A percentile compares a stretch with the other conserved stretches of the same genome.
These are phyloP conservation scores for Limnodromus scolopaceus DNA, from an alignment of 2,797 vertebrate species.

Conservation along the genomic window DNA sequence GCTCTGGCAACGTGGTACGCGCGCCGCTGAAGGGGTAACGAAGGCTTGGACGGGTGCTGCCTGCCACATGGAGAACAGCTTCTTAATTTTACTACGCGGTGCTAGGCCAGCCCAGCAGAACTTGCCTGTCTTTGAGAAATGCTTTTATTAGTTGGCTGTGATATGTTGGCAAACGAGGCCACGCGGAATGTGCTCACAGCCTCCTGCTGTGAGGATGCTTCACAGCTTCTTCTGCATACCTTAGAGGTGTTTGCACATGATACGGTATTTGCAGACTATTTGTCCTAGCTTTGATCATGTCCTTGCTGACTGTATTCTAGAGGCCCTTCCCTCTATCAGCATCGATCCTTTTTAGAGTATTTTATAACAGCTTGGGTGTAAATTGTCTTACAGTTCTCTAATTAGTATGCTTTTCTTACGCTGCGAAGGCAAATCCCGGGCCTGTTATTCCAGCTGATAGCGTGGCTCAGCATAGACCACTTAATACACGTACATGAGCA, in stretches of 20 bases:
- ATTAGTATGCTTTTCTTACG: background rate
- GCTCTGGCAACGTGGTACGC: background rate
- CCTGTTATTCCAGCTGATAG: background rate
- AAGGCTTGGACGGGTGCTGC: background rate
- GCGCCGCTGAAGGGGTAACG: background rate
- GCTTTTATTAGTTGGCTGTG: constrained; percentile 19
- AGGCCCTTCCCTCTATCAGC: background rate
- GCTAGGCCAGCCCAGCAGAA: constrained; percentile 13
- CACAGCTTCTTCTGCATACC: background rate
- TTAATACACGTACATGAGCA: background rate
- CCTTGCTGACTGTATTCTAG: background rate
- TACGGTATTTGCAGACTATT: background rate
- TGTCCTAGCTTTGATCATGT: constrained; percentile 51
- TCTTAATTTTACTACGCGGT: background rate
- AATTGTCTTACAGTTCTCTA: constrained; percentile 5
- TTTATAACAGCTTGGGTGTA: background rate
- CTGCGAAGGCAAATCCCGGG: background rate
- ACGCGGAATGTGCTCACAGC: background rate
- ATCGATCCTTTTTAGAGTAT: background rate
- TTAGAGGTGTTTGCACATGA: constrained; percentile 27
- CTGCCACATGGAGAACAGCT: background rate
- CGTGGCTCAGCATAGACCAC: background rate
- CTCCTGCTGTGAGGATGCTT: constrained; percentile 18
- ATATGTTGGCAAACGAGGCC: constrained; percentile 19
- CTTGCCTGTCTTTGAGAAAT: constrained; percentile 20